Evolutionary conservation across 2,113 vertebrate species (phyloP).

Genomic region (Austrofundulus limnaeus): DNA sequence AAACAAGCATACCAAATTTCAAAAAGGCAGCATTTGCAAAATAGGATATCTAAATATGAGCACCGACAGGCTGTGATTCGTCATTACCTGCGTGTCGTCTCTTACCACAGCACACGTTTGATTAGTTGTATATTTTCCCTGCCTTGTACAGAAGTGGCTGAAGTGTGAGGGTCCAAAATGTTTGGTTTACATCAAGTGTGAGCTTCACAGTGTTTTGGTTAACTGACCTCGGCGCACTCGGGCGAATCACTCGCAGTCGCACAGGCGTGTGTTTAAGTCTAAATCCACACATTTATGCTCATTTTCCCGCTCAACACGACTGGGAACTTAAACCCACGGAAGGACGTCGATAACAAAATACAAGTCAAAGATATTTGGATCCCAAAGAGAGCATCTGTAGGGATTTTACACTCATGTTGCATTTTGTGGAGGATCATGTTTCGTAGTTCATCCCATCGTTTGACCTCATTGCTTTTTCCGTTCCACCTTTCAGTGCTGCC

Average conservation of each 20-base stretch:
- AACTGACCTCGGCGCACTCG: conserved; percentile 27
- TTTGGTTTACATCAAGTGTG: conserved; percentile 68
- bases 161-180: conserved; percentile 68
- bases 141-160: conserved; percentile 60
- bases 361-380: background rate
- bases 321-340: background rate
- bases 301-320: conserved; percentile 9
- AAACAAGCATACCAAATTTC: too few species aligned
- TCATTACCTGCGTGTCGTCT: conserved; percentile 21
- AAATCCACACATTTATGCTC: conserved; percentile 18
- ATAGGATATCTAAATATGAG: too few species aligned
- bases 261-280: conserved; percentile 10
- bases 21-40: too few species aligned
- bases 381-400: background rate
- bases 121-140: conserved; percentile 74
- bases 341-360: conserved; percentile 11
- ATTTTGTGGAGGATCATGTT: conserved; percentile 5
- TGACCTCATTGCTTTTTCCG: background rate
- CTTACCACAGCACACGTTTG: conserved; percentile 37
- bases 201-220: conserved; percentile 52
- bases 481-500: conserved; percentile 14
- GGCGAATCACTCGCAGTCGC: conserved; percentile 34
- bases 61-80: conserved; percentile 3
- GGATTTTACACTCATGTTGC: background rate
- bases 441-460: background rate